Conservation (phyloP, 2,888 invertebrate species). For the Brachylomia viminalis region DNA sequence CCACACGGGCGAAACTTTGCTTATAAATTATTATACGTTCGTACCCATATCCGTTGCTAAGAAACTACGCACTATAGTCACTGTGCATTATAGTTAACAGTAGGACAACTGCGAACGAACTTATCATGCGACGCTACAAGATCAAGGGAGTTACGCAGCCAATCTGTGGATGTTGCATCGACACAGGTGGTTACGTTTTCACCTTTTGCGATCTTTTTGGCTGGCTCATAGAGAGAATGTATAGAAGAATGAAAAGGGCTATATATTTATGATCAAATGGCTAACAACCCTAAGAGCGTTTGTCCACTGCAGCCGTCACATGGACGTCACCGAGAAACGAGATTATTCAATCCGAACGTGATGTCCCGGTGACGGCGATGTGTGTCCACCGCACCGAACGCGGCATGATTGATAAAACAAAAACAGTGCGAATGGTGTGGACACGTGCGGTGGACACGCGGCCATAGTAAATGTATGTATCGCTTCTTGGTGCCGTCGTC, state of each 20-base stretch:
- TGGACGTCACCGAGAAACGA: too few relatives aligned
- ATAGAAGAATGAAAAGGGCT: neutral
- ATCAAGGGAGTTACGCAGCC: neutral
- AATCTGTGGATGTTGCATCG: neutral
- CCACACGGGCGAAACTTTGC: constrained; percentile 69
- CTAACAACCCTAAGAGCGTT: neutral
- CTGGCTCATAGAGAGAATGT: too few relatives aligned
- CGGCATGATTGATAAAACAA: too few relatives aligned
- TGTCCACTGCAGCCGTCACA: too few relatives aligned
- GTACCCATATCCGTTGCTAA: constrained; percentile 66
- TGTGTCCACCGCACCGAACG: too few relatives aligned
- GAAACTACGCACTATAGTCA: constrained; percentile 63
- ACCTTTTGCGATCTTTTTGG: neutral
- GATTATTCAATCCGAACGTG: too few relatives aligned
- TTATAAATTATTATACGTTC: constrained; percentile 70
- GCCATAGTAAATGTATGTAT: too few relatives aligned
- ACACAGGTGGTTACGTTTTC: neutral
- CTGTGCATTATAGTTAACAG: neutral
- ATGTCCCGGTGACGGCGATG: too few relatives aligned
- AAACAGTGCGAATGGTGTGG: too few relatives aligned
- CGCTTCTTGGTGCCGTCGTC: too few relatives aligned
- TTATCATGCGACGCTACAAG: neutral
- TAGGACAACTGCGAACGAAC: neutral
- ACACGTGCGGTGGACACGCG: too few relatives aligned
- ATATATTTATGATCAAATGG: neutral